A percentile compares a stretch with the other conserved stretches of the same genome.
Evolutionary conservation across 2,113 vertebrate genomes (phyloP).

Genomic region (Saccopteryx leptura): DNA sequence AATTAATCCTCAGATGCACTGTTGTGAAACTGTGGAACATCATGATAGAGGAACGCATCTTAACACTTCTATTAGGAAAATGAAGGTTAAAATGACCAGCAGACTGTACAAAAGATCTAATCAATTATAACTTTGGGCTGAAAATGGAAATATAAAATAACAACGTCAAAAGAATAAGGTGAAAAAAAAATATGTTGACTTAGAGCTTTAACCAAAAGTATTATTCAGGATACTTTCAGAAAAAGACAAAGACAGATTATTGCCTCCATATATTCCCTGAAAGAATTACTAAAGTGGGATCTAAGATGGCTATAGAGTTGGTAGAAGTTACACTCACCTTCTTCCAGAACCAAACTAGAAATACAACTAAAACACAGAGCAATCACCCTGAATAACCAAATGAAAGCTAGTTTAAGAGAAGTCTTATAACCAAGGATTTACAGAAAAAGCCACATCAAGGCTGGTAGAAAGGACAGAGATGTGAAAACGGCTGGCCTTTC

Average conservation of each 20-base stretch:
- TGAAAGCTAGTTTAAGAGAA: background rate
- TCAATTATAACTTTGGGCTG: background rate
- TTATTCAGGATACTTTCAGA: background rate
- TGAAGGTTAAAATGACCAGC: background rate
- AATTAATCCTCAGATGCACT: background rate
- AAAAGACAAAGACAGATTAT: slow-evolving; percentile 26
- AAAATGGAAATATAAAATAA: background rate
- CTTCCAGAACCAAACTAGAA: background rate
- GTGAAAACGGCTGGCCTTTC: no score
- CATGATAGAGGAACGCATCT: background rate
- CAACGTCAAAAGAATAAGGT: background rate
- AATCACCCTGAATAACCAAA: background rate
- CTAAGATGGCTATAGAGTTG: background rate
- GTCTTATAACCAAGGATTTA: background rate
- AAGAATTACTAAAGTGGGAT: background rate
- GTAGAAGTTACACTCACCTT: background rate
- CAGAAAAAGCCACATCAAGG: no score
- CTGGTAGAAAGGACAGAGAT: no score
- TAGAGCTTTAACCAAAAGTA: background rate
- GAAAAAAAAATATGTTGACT: background rate
- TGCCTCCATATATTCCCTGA: background rate
- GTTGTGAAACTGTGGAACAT: background rate
- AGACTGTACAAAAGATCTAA: background rate
- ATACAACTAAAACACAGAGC: background rate
- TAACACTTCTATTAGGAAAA: background rate